Base-by-base conservation (phyloP, 1,140 invertebrate genomes). In the Kradibia gibbosae region DNA sequence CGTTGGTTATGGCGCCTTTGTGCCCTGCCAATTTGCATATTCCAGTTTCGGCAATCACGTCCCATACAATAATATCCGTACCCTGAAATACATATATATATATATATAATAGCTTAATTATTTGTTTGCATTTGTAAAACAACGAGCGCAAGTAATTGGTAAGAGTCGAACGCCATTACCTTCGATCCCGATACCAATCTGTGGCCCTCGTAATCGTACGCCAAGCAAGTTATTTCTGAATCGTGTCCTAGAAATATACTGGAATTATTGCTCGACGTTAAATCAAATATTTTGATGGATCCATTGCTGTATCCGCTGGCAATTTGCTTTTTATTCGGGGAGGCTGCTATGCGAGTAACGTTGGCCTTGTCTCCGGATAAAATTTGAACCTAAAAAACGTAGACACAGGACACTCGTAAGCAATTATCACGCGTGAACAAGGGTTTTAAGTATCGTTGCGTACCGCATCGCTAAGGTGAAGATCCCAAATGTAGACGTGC, bases 301-400 rank as follows among this genome's bases (percentile, higher is more conserved):
- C 98, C 98, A 93, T 99, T 96, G 8, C 93, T 91, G 90, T 99
- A 99, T 17, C 98, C 99, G 67, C 96, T 96, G 25, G 98, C 98
- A 84, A 99, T 90, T 82, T 95, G 93, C 78, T 94, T 91, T 62
- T 94, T 94, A 87, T 95, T 94, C 0, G 95, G 94, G 80, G 94
- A 96, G 8, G 94, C 93, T 80, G 93, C 93, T 77, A 98, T 90
- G 48, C 91, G 92, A 7, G 96, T 96, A 0, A 97, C 97, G 84
- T 94, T 93, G 65, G 94, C 91, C 86, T 96, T 96, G 78, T 97
- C 96, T 31, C 96, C 96, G 8, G 93, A 92, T 53, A 97, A 91
- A 8, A 95, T 93, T 90, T 94, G 93, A n/a, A 93, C 93, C 94
- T 96, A 74, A 31, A 78, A 82, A 82, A 80, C 77, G 50, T n/a